Evolutionary conservation across 2,888 invertebrate genomes (phyloP), one percentile per base, ranked within the genome.

Genomic region (Sceliomorpha sp.): DNA sequence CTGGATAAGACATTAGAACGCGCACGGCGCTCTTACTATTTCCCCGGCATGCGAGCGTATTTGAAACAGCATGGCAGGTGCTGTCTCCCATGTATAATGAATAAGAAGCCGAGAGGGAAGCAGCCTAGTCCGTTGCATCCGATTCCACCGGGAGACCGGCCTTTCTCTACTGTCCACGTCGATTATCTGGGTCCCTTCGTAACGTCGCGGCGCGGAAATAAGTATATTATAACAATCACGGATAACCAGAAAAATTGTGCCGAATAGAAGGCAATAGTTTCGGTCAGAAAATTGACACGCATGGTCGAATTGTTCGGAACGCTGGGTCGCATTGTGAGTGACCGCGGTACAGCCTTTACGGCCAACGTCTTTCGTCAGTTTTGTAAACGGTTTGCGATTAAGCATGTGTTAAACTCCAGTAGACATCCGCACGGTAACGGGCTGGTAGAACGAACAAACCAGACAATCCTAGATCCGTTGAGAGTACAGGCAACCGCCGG

Each of bases 171-270:
- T 3, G 13, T 40, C 1, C 40, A 24, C 10, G 24, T 24, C 1
- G 40, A 40, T n/a, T 26, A 40, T 10, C n/a, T 40, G 2, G 40
- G 40, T 20, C 40, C 40, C 1, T 40, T 40, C 8, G 10, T 10
- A 6, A 24, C 20, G 2, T 40, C 40, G 9, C 5, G 8, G 7
- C 42, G 27, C 1, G 27, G 42, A 13, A 42, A 42, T 9, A 26
- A 27, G 14, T 42, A 42, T 27, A 27, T 42, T 5, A 8, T 42
- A 1, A 14, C 14, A n/a, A 27, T 42, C 3, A 27, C 27, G 2
- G 42, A 42, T 9, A 42, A 42, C 27, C 14, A 27, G 14, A 42
- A 26, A n/a, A 42, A 9, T 72, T n/a, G 72, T 68, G 1, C 51
- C 31, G 10, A 58, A 36, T 29, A 67, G 0, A 55, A 53, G 6